Evolutionary conservation across 23 tunicate species (phyloP), one percentile per base, ranked within the genome.

Genomic region (Halocynthia roretzi): DNA sequence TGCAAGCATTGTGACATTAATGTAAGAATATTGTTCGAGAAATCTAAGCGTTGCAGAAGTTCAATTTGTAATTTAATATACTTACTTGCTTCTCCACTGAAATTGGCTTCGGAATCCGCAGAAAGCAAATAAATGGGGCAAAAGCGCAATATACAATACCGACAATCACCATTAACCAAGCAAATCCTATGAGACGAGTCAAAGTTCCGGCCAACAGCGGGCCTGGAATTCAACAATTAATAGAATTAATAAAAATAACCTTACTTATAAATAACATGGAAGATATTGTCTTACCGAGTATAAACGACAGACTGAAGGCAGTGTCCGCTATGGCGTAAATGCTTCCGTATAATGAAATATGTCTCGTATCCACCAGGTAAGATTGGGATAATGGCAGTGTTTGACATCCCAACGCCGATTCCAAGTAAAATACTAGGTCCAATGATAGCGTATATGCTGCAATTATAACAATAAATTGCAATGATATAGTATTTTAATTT

Each of bases 291-390:
- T 61, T 78, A 92, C 98, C 92, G 12, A 86, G 21, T 10, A 82
- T 81, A 82, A 86, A 92, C 22, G 98, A 85, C 15, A 80, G 9
- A 51, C 98, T 86, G 51, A 92, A 82, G 8, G 92, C 71, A 15
- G 69, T 31, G 52, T 92, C 92, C 6, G 87, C 82, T 54, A 92
- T 92, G 49, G 98, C 92, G 61, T 82, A 92, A 57, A 92, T 87
- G 51, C 87, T 82, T 68, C 98, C 98, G 57, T 86, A 92, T 6
- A 86, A 78, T 8, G 92, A 62, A 31, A 54, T 66, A 80, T 92
- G 98, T 53, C 98, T 65, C 15, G 67, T 82, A 67, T 86, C 98
- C 58, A 85, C 98, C 61, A 92, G 80, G 2, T 50, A 50, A 67
- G 12, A 92, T 72, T 2, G 98, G 98, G 55, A 92, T 78, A 17